Evolutionary conservation across 2,113 vertebrate genomes (phyloP).

Genomic region (Triplophysa dalaica): DNA sequence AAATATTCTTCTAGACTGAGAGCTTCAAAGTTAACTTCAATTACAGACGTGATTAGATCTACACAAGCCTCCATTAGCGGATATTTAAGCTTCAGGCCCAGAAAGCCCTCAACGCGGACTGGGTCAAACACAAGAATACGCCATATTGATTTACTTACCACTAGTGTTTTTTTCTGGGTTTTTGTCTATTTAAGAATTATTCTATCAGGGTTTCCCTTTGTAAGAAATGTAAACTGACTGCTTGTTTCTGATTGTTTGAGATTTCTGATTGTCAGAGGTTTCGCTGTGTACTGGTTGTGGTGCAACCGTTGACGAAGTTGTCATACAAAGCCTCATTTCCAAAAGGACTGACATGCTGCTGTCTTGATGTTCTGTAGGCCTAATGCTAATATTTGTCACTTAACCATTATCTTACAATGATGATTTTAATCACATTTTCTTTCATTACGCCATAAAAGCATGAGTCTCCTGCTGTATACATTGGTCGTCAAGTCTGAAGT

Average conservation of each 20-base stretch:
- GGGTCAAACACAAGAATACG: conserved; percentile 61
- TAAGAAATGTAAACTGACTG: conserved; percentile 43
- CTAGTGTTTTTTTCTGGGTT: conserved; percentile 30
- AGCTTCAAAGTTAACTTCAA: conserved; percentile 80
- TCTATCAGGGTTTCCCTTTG: conserved; percentile 45
- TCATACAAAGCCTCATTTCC: not conserved
- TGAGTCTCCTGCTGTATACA: too few relatives aligned
- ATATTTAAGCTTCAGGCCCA: conserved; percentile 73
- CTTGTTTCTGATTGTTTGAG: conserved; percentile 44
- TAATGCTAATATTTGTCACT: not conserved
- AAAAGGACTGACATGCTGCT: not conserved
- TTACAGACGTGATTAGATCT: conserved; percentile 79
- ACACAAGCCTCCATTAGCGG: conserved; percentile 77
- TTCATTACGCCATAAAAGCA: too few relatives aligned
- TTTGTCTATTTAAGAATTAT: conserved; percentile 21
- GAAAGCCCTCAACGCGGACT: conserved; percentile 57
- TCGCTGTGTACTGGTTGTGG: not conserved
- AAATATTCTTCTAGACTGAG: conserved; percentile 79
- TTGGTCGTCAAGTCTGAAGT: too few relatives aligned
- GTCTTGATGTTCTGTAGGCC: not conserved
- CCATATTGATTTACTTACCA: conserved; percentile 56
- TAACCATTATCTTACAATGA: not conserved
- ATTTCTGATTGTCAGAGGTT: conserved; percentile 27
- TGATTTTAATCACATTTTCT: not conserved
- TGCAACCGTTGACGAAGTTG: not conserved